Evolutionary conservation across 2,113 vertebrate genomes (phyloP), one percentile per base, ranked within the genome.

Genomic region (Pachycephala philippinensis): DNA sequence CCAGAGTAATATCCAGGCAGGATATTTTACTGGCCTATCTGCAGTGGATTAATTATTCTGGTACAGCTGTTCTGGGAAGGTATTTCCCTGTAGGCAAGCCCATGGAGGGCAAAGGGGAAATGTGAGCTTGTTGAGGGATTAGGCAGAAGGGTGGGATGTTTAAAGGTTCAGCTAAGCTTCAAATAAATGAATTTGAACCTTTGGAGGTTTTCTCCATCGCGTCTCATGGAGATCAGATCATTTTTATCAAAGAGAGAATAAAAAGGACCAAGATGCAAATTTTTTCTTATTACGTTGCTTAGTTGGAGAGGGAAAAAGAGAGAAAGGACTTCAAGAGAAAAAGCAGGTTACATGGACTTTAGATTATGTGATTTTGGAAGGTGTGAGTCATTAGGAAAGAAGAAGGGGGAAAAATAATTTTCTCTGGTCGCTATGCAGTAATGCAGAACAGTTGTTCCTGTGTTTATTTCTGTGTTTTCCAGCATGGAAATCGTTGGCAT

Each of bases 401-500:
- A 72, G 50, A 18, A 37, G 61, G 57, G 65, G n/a, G 7, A 2
- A 12, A 49, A 85, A 83, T 83, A 2, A 65, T 92, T 94, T 90
- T 93, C 92, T 92, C 68, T 96, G 77, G 92, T 97, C 76, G 1
- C 93, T 97, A 77, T 85, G 95, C 75, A 89, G 95, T 89, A 96
- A 82, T 64, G 40, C 81, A 94, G 93, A 97, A 81, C 89, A 97
- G 94, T 95, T 93, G 91, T 96, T 96, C 79, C 85, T 90, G 72
- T 95, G 96, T 97, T 97, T 96, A 97, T 92, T 97, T 96, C 94
- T 95, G 79, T 94, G 84, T 93, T 95, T 97, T 97, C 93, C 91
- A 96, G 94, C 95, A 93, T 3, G 27, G 69, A 94, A 97, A 92
- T 93, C 94, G 77, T 93, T 96, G 94, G 93, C 89, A 56, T 28